phyloP scores from a whole-genome alignment of 1,140 invertebrate species.

The Drosophila rufa region DNA sequence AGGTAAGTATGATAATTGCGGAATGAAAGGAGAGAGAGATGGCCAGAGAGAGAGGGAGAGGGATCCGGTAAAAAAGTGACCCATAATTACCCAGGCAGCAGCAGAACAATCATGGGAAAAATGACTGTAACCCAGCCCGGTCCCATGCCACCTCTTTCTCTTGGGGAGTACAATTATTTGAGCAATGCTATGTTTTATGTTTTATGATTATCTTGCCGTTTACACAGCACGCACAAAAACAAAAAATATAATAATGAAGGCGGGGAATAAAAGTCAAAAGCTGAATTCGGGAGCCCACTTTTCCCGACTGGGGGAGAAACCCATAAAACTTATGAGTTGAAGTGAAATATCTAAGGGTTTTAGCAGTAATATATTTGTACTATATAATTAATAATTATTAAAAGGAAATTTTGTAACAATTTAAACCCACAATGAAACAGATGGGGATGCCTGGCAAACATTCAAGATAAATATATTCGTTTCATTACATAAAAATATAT shows the following conservation, averaged over 20 bases:
- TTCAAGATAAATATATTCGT: no score
- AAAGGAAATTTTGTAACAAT: no score
- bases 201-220: slow-evolving; percentile 80
- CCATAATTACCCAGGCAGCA: slow-evolving; percentile 73
- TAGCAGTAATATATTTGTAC: no score
- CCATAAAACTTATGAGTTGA: neutral
- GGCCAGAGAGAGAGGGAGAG: slow-evolving; percentile 4
- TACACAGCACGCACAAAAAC: slow-evolving; percentile 70
- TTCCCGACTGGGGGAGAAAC: neutral
- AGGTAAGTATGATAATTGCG: slow-evolving; percentile 76
- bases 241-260: slow-evolving; percentile 9
- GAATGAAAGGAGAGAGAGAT: slow-evolving; percentile 58
- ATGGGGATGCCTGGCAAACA: no score
- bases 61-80: slow-evolving; percentile 58
- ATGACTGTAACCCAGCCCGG: slow-evolving; percentile 42
- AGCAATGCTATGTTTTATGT: slow-evolving; percentile 78
- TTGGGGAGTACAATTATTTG: slow-evolving; percentile 75
- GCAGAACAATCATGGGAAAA: slow-evolving; percentile 81
- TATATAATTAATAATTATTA: no score
- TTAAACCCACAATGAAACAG: no score
- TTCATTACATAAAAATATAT: neutral
- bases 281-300: slow-evolving; percentile 1
- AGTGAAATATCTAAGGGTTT: neutral
- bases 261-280: slow-evolving; percentile 1
- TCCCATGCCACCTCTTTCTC: slow-evolving; percentile 27